Conservation (phyloP, 2,797 vertebrate species). For the Sebastes dallii region DNA sequence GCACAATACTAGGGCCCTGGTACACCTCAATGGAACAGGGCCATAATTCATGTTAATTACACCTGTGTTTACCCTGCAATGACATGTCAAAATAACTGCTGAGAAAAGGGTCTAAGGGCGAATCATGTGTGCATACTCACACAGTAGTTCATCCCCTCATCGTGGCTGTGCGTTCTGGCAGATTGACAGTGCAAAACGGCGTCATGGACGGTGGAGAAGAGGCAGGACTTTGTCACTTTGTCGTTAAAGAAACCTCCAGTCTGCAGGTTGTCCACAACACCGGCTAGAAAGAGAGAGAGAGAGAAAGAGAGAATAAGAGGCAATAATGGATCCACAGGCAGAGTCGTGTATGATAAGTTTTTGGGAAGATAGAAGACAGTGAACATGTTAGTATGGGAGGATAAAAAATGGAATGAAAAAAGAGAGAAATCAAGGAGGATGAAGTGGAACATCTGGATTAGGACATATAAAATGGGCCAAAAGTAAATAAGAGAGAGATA, state of each 20-base stretch:
- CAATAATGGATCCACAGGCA: background rate
- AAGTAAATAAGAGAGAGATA: background rate
- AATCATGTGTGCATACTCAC: background rate
- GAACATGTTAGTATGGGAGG: background rate
- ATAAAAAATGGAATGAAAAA: background rate
- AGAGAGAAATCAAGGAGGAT: background rate
- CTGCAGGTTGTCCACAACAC: slow-evolving; percentile 85
- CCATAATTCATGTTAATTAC: no score
- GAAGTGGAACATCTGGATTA: background rate
- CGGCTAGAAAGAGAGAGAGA: slow-evolving; percentile 49
- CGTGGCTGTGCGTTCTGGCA: background rate
- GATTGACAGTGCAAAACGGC: slow-evolving; percentile 81
- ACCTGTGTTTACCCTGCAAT: no score
- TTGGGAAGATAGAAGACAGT: background rate
- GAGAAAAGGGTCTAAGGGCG: no score
- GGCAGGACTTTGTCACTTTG: slow-evolving; percentile 85
- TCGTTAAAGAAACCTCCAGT: slow-evolving; percentile 87
- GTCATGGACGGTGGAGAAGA: slow-evolving; percentile 88
- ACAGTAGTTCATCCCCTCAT: slow-evolving; percentile 30
- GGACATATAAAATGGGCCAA: background rate
- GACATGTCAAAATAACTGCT: no score
- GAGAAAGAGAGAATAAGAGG: background rate
- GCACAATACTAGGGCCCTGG: no score
- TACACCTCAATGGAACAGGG: no score
- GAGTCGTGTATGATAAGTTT: fast-evolving